Evolutionary conservation across 2,888 invertebrate species (phyloP), one percentile per base, ranked within the genome.

Genomic region (Leptinotarsa peninsularis): DNA sequence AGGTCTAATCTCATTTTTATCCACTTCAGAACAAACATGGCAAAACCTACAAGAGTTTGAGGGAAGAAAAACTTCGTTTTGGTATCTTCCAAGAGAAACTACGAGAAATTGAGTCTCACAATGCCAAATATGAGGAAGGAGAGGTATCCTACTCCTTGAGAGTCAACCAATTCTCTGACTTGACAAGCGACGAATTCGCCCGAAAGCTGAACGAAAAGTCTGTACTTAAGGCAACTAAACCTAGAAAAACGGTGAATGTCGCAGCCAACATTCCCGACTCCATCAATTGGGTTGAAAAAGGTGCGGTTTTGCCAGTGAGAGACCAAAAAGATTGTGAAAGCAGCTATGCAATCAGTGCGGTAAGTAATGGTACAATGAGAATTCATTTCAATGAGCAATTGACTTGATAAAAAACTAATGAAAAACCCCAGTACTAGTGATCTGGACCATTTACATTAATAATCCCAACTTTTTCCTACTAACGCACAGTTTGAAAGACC

Each of bases 81-180:
- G 66, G 60, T 23, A 73, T 79, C 23, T 79, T 79, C 71, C 58
- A 73, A 49, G 21, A 72, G 1, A 76, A 75, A 54, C 18, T 79
- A 7, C 23, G 50, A 15, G 17, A 66, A 21, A 79, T 79, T 18
- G 56, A 69, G 21, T 70, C 71, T 67, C 79, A 79, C 74, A 79
- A 79, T 33, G 71, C 52, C 14, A 73, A 69, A 72, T 79, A 76
- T 67, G 72, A 73, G 33, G 49, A 33, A 17, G 79, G 79, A n/a
- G 71, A 73, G 50, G 50, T 60, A 3, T 70, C 75, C n/a, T 77
- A 72, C 68, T 71, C 67, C 15, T 60, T 70, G 66, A 71, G 71
- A 17, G 70, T 79, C 2, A 79, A 71, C 49, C 66, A 75, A 71
- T 79, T 77, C 49, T 49, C 79, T 21, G 79, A 79, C 67, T 56